These are phyloP conservation scores for Amblyjoppa proteus DNA, from an alignment of 2,888 invertebrate genomes.

Conservation along the genomic window DNA sequence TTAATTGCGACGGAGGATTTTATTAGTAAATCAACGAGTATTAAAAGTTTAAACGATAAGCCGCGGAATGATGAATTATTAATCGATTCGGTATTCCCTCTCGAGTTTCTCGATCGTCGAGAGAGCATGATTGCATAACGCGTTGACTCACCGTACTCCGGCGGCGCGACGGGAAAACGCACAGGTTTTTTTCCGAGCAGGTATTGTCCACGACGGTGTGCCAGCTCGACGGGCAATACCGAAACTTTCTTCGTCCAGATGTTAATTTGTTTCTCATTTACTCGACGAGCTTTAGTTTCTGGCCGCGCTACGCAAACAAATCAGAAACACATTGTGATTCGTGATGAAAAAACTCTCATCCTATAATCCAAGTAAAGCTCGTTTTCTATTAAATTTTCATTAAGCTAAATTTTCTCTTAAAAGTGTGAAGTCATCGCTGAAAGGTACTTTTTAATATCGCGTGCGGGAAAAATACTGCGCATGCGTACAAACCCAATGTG, in stretches of 20 bases:
- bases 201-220: slow-evolving; percentile 10
- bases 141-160: slow-evolving; percentile 49
- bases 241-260: slow-evolving; percentile 5
- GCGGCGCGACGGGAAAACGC: slow-evolving; percentile 5
- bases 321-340: not conserved
- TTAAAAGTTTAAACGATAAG: slow-evolving; percentile 6
- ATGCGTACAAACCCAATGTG: too few relatives aligned
- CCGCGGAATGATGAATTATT: slow-evolving; percentile 20
- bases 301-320: not conserved
- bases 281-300: not conserved
- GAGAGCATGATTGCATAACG: slow-evolving; percentile 19
- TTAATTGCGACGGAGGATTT: not conserved
- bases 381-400: too few relatives aligned
- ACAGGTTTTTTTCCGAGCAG: slow-evolving; percentile 50
- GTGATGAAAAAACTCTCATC: not conserved
- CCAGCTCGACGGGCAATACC: not conserved
- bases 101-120: slow-evolving; percentile 3
- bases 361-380: not conserved
- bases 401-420: too few relatives aligned
- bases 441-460: too few relatives aligned
- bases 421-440: too few relatives aligned
- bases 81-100: slow-evolving; percentile 7
- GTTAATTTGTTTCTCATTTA: not conserved
- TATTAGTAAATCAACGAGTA: not conserved
- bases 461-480: too few relatives aligned